phyloP scores from a whole-genome alignment of 2,888 invertebrate genomes.

The Trichogramma dendrolimi region DNA sequence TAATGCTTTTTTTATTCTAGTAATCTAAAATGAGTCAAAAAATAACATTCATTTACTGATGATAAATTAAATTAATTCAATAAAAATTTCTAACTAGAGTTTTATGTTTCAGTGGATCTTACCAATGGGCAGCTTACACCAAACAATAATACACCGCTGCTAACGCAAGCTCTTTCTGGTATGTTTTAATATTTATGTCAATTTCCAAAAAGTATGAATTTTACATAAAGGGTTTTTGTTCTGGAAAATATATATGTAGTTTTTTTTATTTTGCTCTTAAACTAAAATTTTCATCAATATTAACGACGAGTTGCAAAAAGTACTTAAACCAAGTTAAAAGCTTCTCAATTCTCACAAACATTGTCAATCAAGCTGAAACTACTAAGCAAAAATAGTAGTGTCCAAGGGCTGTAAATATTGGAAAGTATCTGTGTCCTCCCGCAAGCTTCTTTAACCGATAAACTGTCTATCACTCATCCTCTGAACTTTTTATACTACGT shows the following conservation, averaged over 20 bases:
- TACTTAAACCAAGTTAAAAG: too few relatives aligned
- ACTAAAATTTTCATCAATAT: neutral
- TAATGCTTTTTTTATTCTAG: too few relatives aligned
- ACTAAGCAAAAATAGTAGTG: neutral
- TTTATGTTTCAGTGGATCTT: slow-evolving; percentile 84
- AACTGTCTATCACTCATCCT: slow-evolving; percentile 25
- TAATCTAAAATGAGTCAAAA: neutral
- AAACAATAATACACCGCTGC: slow-evolving; percentile 92
- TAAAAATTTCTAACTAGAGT: slow-evolving; percentile 60
- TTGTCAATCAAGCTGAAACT: too few relatives aligned
- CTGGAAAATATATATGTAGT: neutral
- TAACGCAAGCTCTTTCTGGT: slow-evolving; percentile 95
- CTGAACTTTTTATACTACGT: slow-evolving; percentile 33
- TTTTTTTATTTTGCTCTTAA: neutral
- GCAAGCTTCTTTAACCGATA: slow-evolving; percentile 17
- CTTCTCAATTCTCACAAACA: too few relatives aligned
- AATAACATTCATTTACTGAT: too few relatives aligned
- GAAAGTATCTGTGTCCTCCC: slow-evolving; percentile 22
- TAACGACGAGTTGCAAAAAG: too few relatives aligned
- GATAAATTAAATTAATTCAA: slow-evolving; percentile 42
- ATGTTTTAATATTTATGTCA: slow-evolving; percentile 48
- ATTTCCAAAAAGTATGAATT: neutral
- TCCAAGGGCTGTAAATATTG: slow-evolving; percentile 34
- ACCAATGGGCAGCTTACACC: slow-evolving; percentile 93
- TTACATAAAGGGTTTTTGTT: neutral